Evolutionary conservation across 2,797 vertebrate species (phyloP), one percentile per base, ranked within the genome.

Genomic region (Karalla daura): DNA sequence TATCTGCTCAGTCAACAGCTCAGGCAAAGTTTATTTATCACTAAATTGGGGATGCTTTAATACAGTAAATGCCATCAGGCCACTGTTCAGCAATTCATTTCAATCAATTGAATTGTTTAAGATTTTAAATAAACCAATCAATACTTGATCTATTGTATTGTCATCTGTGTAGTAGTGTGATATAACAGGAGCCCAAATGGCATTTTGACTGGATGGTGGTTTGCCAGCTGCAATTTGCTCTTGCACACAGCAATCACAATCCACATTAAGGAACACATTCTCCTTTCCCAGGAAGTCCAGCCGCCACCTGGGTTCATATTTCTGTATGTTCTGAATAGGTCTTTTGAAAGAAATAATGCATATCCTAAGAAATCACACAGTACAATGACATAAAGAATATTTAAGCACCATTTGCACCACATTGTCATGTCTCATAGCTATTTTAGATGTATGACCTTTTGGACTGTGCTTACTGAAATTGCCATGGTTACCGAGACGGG

Each of bases 341-440:
- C 54, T 18, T 77, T 17, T 54, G 10, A 50, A 17, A 51, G 18
- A 12, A 28, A 36, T 72, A 43, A 76, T 47, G 20, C 40, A 60
- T 37, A 55, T 53, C 24, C 17, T 15, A 25, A 51, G 25, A 39
- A 63, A 46, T 44, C 13, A 36, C 20, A 40, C 30, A 60, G 25
- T 39, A 45, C 20, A 70, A 52, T 53, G 7, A 63, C 40, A 63
- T 12, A 51, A 68, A 65, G 18, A 21, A 27, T 4, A 15, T 64
- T 47, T 72, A 52, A 20, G 47, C 49, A 61, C 46, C 24, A 66
- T 76, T 68, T 68, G 67, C 63, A 81, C 76, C 51, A 73, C 28
- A 51, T 20, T 75, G 67, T 28, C 24, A 51, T 52, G 37, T 39
- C 14, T 67, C 36, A 58, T 37, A 61, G 37, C 44, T 25, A 24